These are phyloP conservation scores for Penaeus chinensis DNA, from an alignment of 1,140 invertebrate species.

Conservation along the genomic window DNA sequence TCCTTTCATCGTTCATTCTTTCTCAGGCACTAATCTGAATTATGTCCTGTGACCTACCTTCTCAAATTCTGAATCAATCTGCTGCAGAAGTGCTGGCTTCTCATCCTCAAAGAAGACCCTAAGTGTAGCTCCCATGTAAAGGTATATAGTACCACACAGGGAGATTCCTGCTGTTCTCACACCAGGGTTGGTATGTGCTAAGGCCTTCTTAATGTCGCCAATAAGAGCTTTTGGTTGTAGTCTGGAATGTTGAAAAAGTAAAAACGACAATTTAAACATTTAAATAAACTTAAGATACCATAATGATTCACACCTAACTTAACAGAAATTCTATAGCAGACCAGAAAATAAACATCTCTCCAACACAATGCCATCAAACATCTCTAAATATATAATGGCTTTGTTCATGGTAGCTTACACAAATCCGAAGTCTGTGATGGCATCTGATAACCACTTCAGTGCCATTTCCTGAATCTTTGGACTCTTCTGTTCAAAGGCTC, in stretches of 20 bases:
- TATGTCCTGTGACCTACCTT: conserved; percentile 72
- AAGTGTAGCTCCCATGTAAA: conserved; percentile 82
- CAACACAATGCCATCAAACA: too few relatives aligned
- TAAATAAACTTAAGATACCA: conserved; percentile 27
- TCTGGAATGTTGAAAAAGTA: conserved; percentile 67
- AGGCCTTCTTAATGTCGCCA: conserved; percentile 84
- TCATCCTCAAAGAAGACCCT: conserved; percentile 87
- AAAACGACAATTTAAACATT: conserved; percentile 20
- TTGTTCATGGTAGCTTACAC: conserved; percentile 70
- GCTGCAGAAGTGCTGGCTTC: conserved; percentile 84
- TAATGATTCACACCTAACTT: too few relatives aligned
- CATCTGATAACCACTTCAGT: conserved; percentile 81
- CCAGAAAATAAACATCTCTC: too few relatives aligned
- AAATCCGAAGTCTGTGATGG: conserved; percentile 88
- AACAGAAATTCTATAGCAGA: too few relatives aligned
- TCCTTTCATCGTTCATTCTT: too few relatives aligned
- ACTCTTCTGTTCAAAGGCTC: conserved; percentile 87
- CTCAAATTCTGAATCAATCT: conserved; percentile 88
- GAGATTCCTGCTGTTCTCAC: conserved; percentile 81
- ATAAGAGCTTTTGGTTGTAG: conserved; percentile 84
- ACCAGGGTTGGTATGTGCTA: conserved; percentile 84
- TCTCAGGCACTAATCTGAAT: too few relatives aligned
- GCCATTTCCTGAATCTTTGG: conserved; percentile 91
- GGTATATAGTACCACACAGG: conserved; percentile 78
- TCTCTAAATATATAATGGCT: too few relatives aligned